A percentile compares a stretch with the other conserved stretches of the same genome.
Conservation (phyloP, 2,113 vertebrate genomes). For the mouse (Mus musculus) region GRCm39 chr19:10803001-10803500, state of each 20-base stretch:
- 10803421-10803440: background rate
- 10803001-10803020: rapidly evolving
- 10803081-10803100: rapidly evolving
- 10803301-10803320: rapidly evolving
- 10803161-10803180: background rate
- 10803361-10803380: background rate
- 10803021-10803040: background rate
- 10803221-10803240: background rate
- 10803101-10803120: background rate
- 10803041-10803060: background rate
- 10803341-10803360: background rate
- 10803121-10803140: background rate
- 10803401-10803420: background rate
- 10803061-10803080: background rate
- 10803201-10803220: background rate
- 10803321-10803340: background rate
- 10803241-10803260: no score
- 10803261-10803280: rapidly evolving
- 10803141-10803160: background rate
- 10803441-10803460: background rate
- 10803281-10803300: rapidly evolving
- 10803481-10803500: background rate
- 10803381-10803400: background rate
- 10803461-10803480: background rate
- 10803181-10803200: background rate